Conservation (phyloP, 2,888 invertebrate species). For the Chymomyza fuscimana region DNA sequence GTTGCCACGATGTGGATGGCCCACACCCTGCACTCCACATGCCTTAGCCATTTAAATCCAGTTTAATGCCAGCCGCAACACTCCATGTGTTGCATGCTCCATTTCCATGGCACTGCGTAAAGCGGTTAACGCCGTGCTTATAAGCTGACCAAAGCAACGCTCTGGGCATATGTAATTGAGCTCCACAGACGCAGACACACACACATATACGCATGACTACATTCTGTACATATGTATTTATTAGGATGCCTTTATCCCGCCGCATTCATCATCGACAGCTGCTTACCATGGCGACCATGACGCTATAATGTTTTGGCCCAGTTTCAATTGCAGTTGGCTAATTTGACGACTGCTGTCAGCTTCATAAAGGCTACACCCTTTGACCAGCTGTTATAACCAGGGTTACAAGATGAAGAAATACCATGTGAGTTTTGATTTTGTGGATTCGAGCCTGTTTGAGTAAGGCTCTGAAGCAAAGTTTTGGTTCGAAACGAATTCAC, state of each 20-base stretch:
- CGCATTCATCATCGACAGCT: slow-evolving; percentile 31
- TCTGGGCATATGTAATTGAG: slow-evolving; percentile 52
- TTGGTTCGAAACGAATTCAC: no score
- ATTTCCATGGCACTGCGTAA: slow-evolving; percentile 22
- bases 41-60: neutral
- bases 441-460: no score
- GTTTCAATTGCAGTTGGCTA: slow-evolving; percentile 50
- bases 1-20: neutral
- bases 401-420: no score
- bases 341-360: slow-evolving; percentile 47
- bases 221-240: neutral
- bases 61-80: neutral
- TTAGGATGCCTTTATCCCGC: neutral
- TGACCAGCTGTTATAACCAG: neutral
- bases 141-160: slow-evolving; percentile 27
- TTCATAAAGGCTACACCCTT: slow-evolving; percentile 42
- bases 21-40: neutral
- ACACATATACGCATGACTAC: slow-evolving; percentile 10
- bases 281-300: slow-evolving; percentile 14
- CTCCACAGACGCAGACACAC: slow-evolving; percentile 37
- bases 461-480: no score
- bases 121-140: slow-evolving; percentile 61
- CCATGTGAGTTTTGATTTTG: no score
- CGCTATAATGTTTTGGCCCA: slow-evolving; percentile 5
- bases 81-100: neutral